Conservation (phyloP, 2,888 invertebrate species). For the Drosophila limbata region DNA sequence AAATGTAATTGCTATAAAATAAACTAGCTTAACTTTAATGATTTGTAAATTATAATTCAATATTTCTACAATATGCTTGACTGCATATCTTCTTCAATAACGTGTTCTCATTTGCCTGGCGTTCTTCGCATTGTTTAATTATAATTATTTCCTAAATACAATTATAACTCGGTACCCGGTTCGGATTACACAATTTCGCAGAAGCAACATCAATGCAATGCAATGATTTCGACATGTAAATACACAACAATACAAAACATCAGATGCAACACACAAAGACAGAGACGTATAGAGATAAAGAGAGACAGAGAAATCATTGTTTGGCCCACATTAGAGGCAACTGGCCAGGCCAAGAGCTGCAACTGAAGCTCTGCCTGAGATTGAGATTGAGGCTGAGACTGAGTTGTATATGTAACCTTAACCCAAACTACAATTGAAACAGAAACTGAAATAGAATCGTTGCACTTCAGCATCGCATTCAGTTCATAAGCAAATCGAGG, state of each 20-base stretch:
- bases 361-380: conserved; percentile 1
- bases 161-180: conserved; percentile 16
- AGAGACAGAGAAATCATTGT: conserved; percentile 28
- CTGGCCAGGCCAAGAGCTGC: conserved; percentile 12
- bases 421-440: conserved; percentile 52
- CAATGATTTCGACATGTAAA: conserved; percentile 34
- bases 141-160: conserved; percentile 32
- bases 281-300: not conserved
- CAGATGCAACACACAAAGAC: conserved; percentile 17
- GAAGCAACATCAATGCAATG: not conserved
- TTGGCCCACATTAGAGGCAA: conserved; percentile 27
- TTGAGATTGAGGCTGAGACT: not conserved
- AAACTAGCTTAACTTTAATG: not conserved
- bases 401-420: conserved; percentile 49
- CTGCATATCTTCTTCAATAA: too few relatives aligned
- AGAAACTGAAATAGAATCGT: conserved; percentile 20
- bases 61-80: too few relatives aligned
- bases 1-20: conserved; percentile 12
- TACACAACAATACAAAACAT: conserved; percentile 29
- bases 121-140: conserved; percentile 7
- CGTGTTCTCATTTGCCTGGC: not conserved
- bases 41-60: not conserved
- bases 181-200: conserved; percentile 37
- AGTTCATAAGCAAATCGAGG: conserved; percentile 50
- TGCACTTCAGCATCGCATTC: conserved; percentile 14